Base-by-base conservation (phyloP, 2,113 vertebrate species). In the Muntiacus muntjak region DNA sequence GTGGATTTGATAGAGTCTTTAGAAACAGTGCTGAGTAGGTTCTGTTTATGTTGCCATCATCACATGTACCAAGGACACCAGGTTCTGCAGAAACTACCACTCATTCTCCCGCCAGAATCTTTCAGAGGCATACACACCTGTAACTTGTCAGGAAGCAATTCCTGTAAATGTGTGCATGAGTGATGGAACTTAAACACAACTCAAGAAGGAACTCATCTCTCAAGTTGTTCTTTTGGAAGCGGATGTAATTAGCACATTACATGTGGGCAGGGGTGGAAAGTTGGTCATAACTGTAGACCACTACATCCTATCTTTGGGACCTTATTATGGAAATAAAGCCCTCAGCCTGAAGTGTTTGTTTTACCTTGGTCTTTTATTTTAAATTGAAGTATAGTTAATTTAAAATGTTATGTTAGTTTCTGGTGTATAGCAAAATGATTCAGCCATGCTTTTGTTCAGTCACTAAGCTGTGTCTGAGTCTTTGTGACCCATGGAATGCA, bases 391-490 rank as follows among this genome's bases (percentile, higher is more conserved):
- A 81, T 33, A 50, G 28, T 81, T 33, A 47, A 50, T 33, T 50
- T 81, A 81, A 30, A 81, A 1, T 50, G 45, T 6, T 81, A 17
- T 19, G 1, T 50, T 79, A 19, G 45, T 81, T 81, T 50, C 78
- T 81, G 45, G 45, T 33, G 28, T 50, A 50, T 8, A 81, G 16
- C 28, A 33, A 50, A 79, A 2, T 50, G 16, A 81, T 81, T 50
- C 78, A 81, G 15, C 17, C 28, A 50, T 76, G 74, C 43, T 25
- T 40, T 43, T 43, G 11, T 43, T 43, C 71, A 25, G 36, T 43
- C 6, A 0, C 36, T 74, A 40, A 74, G 21, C 14, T 1, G 0
- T 74, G 21, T 74, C 21, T 43, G 36, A 74, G 21, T 25, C 36
- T 74, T 74, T 74, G 71, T 7, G 36, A 74, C 21, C 21, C 36